Conservation (phyloP, 2,113 vertebrate species). For the Rhabdomys dilectus region DNA sequence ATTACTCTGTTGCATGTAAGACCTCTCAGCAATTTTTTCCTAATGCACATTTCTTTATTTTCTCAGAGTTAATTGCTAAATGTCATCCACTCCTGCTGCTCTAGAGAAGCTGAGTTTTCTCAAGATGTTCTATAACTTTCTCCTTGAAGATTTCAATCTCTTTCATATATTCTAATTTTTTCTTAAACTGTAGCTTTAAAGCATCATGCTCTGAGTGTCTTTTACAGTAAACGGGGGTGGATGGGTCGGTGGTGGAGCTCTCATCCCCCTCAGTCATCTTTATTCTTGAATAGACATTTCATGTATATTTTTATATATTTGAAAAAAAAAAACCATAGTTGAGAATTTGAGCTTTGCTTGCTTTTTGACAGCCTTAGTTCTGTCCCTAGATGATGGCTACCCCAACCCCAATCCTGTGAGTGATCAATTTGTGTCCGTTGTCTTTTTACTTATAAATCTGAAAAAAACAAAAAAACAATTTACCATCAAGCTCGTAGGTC, state of each 20-base stretch:
- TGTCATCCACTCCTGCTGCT: conserved; percentile 79
- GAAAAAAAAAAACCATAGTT: not conserved
- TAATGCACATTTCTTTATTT: conserved; percentile 79
- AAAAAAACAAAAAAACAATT: conserved; percentile 76
- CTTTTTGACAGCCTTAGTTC: not conserved
- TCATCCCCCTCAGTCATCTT: conserved; percentile 4
- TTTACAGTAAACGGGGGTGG: conserved; percentile 25
- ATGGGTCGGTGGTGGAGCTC: not conserved
- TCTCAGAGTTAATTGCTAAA: conserved; percentile 79
- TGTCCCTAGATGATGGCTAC: not conserved
- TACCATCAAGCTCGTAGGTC: conserved; percentile 68
- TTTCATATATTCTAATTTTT: conserved; percentile 72
- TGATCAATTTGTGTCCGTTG: not conserved
- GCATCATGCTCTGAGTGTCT: conserved; percentile 32
- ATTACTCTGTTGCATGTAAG: conserved; percentile 80
- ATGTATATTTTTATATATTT: conserved; percentile 42
- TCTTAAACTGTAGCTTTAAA: conserved; percentile 42
- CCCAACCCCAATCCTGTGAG: conserved; percentile 23
- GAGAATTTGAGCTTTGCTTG: not conserved
- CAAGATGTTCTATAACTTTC: conserved; percentile 75
- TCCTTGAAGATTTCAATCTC: conserved; percentile 74
- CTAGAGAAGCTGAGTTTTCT: conserved; percentile 72
- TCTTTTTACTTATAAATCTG: conserved; percentile 33
- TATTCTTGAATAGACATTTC: conserved; percentile 48
- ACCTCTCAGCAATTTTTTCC: conserved; percentile 73